A percentile compares a stretch with the other conserved stretches of the same genome.
Evolutionary conservation across 1,140 invertebrate genomes (phyloP).

Genomic region (Macrobrachium nipponense): DNA sequence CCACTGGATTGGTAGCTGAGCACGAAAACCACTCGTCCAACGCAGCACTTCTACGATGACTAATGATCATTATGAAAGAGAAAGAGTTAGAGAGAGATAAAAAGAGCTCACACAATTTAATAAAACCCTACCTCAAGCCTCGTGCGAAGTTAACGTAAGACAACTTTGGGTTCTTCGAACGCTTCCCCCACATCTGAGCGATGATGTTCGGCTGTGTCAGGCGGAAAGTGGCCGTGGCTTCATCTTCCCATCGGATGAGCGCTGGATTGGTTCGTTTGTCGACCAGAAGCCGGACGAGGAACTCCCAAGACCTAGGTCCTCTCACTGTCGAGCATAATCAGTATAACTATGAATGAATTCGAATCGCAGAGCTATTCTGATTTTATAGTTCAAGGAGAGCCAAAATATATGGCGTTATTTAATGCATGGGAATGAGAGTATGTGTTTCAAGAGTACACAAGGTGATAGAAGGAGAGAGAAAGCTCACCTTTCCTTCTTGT

Average conservation of each 20-base stretch:
- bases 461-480: background rate
- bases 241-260: slow-evolving; percentile 44
- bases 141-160: slow-evolving; percentile 93
- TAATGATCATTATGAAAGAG: background rate
- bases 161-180: slow-evolving; percentile 83
- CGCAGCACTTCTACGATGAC: background rate
- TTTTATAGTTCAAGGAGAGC: no score
- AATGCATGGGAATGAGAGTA: background rate
- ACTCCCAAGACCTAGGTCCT: slow-evolving; percentile 46
- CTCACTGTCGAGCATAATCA: background rate
- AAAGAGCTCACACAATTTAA: background rate
- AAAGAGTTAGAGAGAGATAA: background rate
- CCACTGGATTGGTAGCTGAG: no score
- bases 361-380: background rate
- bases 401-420: background rate
- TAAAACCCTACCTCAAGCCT: slow-evolving; percentile 81
- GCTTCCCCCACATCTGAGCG: slow-evolving; percentile 39
- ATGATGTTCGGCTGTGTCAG: slow-evolving; percentile 18
- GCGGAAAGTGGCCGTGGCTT: slow-evolving; percentile 23
- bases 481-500: slow-evolving; percentile 24
- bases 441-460: background rate
- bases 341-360: no score
- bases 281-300: slow-evolving; percentile 26
- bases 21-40: no score
- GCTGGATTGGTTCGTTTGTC: slow-evolving; percentile 28